Evolutionary conservation across 2,797 vertebrate species (phyloP), one percentile per base, ranked within the genome.

Genomic region (Mormyrops attenuatus): DNA sequence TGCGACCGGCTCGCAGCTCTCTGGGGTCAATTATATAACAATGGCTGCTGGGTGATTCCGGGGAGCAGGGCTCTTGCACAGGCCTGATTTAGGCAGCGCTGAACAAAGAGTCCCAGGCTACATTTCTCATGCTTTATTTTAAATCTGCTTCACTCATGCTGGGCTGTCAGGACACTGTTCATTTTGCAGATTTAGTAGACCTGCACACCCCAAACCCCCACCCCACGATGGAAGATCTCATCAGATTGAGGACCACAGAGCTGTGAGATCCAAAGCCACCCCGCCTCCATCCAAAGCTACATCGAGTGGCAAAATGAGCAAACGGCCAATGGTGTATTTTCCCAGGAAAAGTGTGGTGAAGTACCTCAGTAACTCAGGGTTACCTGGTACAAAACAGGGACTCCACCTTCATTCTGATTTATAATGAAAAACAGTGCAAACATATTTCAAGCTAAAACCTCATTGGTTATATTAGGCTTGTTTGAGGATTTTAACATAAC

Each of bases 1-100:
- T 95, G 95, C 94, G 95, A 95, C 95, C 92, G 92, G 93, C 92
- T 91, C 91, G 92, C 94, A 93, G 93, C 95, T 95, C 94, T 94
- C 95, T 93, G 93, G 95, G 96, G 96, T 96, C 95, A 96, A 96
- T 95, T 95, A 95, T 94, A 93, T 91, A 94, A 96, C 94, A 96
- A 96, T 95, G 91, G 94, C 89, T 90, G 91, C 92, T 89, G 94
- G 92, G 92, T 93, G 90, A 90, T 91, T 91, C 90, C 85, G 90
- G 92, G 94, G 94, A 96, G 90, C 92, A 95, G 95, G 93, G 90
- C 91, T 93, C 90, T 92, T 94, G 92, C 93, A 94, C 94, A 94
- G 95, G 93, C 93, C 93, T 93, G 91, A 91, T 92, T 91, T 93
- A 90, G 93, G 92, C 91, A 93, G 93, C 93, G 89, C 90, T 89